These are phyloP conservation scores for Amniataba percoides DNA, from an alignment of 2,797 vertebrate species.

Conservation along the genomic window DNA sequence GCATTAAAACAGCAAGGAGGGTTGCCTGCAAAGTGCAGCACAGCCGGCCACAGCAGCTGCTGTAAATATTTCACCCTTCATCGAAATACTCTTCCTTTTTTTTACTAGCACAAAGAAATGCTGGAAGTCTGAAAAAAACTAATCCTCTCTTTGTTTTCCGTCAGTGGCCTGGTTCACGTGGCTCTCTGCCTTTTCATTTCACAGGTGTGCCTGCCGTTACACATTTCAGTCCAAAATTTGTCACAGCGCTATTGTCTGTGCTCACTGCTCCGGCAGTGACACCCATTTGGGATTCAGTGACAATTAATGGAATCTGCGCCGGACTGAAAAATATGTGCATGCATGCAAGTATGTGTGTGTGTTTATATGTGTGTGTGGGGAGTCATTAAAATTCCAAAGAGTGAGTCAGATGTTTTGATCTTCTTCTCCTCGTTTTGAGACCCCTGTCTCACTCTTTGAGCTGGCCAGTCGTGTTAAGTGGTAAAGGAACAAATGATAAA, in stretches of 20 bases:
- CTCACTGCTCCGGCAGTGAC: constrained; percentile 38
- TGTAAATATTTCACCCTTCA: constrained; percentile 55
- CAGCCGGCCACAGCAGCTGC: constrained; percentile 30
- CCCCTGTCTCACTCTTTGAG: neutral
- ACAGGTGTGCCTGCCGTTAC: constrained; percentile 59
- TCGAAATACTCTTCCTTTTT: constrained; percentile 42
- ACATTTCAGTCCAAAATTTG: constrained; percentile 47
- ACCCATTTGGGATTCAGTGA: constrained; percentile 63
- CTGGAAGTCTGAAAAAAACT: constrained; percentile 35
- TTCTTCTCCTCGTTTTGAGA: constrained; percentile 6
- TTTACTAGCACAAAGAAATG: constrained; percentile 50
- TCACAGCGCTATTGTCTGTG: constrained; percentile 56
- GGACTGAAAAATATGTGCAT: constrained; percentile 1
- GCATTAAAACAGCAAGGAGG: neutral
- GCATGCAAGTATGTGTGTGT: neutral
- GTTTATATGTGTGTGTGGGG: neutral
- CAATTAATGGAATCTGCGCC: constrained; percentile 40
- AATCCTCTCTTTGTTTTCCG: constrained; percentile 64
- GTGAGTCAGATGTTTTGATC: constrained; percentile 3
- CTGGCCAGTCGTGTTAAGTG: neutral
- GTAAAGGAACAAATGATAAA: neutral
- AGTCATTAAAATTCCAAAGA: neutral
- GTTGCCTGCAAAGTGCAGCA: neutral
- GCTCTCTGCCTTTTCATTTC: constrained; percentile 53
- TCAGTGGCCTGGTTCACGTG: constrained; percentile 42